Base-by-base conservation (phyloP, 2,113 vertebrate species). In the Pelecanoides urinatrix region DNA sequence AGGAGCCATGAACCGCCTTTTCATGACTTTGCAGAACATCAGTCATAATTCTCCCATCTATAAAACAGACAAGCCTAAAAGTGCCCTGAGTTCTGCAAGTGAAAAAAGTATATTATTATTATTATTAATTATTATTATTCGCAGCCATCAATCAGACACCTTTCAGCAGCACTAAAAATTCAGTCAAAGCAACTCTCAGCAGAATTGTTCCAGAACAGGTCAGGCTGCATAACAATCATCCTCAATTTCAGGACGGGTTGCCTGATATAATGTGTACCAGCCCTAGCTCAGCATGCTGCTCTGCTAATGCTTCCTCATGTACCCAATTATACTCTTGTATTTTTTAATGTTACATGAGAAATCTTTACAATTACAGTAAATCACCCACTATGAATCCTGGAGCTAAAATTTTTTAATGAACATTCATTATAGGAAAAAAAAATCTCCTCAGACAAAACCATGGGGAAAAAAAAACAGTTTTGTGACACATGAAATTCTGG, bases 301-400 rank as follows among this genome's bases (percentile, higher is more conserved):
- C 66, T 36, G 68, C 70, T 94, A 66, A 73, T 55, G 70, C 83
- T 80, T 80, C 80, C 87, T 80, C 63, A 6, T 65, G 49, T 32
- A 68, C 63, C 52, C 53, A 91, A 49, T 80, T 80, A 80, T 22
- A 56, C 44, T 40, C 72, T 76, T 70, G 53, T 61, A 87, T 92
- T 93, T 73, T 81, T 81, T 89, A 81, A 90, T 55, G 61, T 45
- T 88, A 50, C 49, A 82, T 26, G 32, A 86, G 67, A 80, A 89
- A 86, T 88, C 79, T 79, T 93, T 68, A 83, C 81, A 90, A 59
- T 90, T 88, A 72, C 36, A 53, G 49, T 52, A 89, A 83, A 94
- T 92, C 72, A 70, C 49, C 40, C 34, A 4, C 59, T 67, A 50
- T 36, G 56, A 86, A 85, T 90, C 66, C 63, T 27, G 32, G n/a